Evolutionary conservation across 2,797 vertebrate species (phyloP).

Genomic region (Scolopax rusticola): DNA sequence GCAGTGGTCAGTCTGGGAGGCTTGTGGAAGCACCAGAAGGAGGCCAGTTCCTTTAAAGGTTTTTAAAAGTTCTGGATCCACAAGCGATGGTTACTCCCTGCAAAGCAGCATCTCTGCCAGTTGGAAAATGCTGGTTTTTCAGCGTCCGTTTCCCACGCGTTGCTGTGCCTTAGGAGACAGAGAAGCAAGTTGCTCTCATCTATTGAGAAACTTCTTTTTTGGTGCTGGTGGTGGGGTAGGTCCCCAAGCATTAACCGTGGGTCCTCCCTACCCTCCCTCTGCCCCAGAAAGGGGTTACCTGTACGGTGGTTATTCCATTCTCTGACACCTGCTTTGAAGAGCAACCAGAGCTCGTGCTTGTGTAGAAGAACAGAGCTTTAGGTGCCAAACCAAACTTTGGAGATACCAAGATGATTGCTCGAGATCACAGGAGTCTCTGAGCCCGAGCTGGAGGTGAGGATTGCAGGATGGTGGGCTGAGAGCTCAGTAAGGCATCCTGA

Average conservation of each 20-base stretch:
- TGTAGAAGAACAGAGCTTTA: background rate
- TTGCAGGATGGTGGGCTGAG: background rate
- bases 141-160: background rate
- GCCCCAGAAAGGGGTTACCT: background rate
- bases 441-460: background rate
- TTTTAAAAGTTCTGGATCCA: background rate
- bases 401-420: background rate
- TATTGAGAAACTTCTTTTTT: background rate
- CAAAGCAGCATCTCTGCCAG: background rate
- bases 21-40: background rate
- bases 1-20: background rate
- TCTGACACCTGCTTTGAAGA: rapidly evolving
- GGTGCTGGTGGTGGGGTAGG: background rate
- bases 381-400: background rate
- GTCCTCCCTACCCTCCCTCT: background rate
- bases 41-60: background rate
- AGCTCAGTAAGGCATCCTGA: background rate
- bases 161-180: background rate
- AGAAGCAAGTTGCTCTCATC: background rate
- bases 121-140: background rate
- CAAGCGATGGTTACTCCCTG: background rate
- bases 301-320: background rate
- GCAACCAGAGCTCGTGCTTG: background rate
- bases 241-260: background rate
- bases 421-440: background rate